Base-by-base conservation (phyloP, 2,888 invertebrate species). In the Graphium colonna region DNA sequence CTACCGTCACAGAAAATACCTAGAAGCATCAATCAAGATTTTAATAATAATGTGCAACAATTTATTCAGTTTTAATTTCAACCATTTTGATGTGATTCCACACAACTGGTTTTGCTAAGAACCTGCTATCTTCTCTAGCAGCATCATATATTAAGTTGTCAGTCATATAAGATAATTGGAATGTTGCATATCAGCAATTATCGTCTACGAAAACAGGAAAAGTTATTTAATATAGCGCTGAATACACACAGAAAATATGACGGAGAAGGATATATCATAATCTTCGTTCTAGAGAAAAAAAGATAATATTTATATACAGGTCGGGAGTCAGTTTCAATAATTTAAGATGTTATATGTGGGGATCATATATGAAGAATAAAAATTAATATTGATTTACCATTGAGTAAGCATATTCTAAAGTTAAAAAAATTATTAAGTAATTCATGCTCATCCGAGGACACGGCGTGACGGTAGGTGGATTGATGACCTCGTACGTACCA, bases 111-210 rank as follows among this genome's bases (percentile, higher is more conserved):
- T 39, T 16, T 26, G 44, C 17, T 28, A 40, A n/a, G 13, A 13
- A 18, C 45, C n/a, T 40, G 26, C 36, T 3, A 45, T 39, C 18
- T 21, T 9, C 39, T n/a, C n/a, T n/a, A n/a, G 18, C 39, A 40
- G 16, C 31, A 33, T 43, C 36, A 33, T 13, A 13, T 13, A 50
- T 50, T 43, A 50, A 43, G 51, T 40, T 51, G 51, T 51, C 51
- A 51, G 51, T 45, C 36, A 26, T n/a, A 12, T 16, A 33, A 18
- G 31, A 45, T 17, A 15, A 45, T 45, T 33, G 40, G 16, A 13
- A 36, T 31, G 10, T 44, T 17, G 33, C 12, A 13, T 33, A 13
- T 42, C 8, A 13, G 15, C 26, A 3, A 26, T 26, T 26, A 26
- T 26, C 26, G 26, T 26, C 3, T 26, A 3, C 7, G 7, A 15